Conservation (phyloP, 2,888 invertebrate species). For the Tortricodes alternella region DNA sequence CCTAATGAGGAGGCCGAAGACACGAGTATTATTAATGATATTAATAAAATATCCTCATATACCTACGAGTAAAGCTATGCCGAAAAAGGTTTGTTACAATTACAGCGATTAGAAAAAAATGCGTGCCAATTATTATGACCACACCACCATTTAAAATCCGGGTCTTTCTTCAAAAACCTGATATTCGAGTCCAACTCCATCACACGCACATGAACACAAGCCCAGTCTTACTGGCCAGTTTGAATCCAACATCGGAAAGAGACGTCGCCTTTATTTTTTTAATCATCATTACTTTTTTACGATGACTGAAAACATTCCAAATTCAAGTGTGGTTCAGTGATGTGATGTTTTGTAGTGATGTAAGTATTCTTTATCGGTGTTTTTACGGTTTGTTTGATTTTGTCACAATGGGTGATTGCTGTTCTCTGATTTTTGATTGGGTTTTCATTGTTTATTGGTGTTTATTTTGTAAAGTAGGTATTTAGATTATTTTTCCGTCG, state of each 20-base stretch:
- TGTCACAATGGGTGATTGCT: not conserved
- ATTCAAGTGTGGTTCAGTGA: not conserved
- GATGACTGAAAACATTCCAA: not conserved
- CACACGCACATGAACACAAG: not conserved
- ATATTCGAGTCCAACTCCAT: slow-evolving; percentile 6
- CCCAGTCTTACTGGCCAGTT: not conserved
- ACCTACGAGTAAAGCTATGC: no score
- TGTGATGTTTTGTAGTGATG: not conserved
- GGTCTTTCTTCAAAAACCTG: slow-evolving; percentile 25
- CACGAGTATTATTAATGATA: no score
- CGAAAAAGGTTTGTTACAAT: no score
- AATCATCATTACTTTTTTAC: not conserved
- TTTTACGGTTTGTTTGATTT: not conserved
- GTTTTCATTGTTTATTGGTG: not conserved
- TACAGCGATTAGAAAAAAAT: no score
- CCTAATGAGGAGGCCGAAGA: no score
- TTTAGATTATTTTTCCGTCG: not conserved
- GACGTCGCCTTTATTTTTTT: not conserved
- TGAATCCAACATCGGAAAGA: not conserved
- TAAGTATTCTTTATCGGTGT: not conserved
- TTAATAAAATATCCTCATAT: no score
- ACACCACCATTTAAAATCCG: not conserved
- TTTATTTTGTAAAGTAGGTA: not conserved
- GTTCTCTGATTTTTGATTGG: not conserved
- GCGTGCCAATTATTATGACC: not conserved